A percentile compares a stretch with the other conserved stretches of the same genome.
Evolutionary conservation across 2,888 invertebrate genomes (phyloP).

Genomic region (Cephus rjabovi): DNA sequence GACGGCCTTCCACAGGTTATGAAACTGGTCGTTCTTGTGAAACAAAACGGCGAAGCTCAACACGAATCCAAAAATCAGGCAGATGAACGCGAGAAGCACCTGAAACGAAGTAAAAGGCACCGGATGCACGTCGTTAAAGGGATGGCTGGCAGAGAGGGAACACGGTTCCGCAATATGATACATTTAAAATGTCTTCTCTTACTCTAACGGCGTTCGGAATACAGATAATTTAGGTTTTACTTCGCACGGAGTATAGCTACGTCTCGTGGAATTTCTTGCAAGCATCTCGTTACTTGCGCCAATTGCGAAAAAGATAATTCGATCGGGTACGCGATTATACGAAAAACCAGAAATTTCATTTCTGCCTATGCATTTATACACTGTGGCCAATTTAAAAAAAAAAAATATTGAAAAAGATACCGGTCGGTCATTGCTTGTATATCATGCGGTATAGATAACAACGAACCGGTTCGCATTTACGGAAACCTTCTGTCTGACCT

Average conservation of each 20-base stretch:
- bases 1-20: constrained; percentile 48
- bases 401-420: background rate
- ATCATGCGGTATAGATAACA: background rate
- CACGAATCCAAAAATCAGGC: constrained; percentile 70
- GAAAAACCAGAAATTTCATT: constrained; percentile 10
- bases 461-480: background rate
- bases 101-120: constrained; percentile 51
- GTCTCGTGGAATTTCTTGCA: background rate
- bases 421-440: background rate
- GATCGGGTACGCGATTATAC: background rate
- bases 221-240: background rate
- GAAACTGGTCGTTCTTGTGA: constrained; percentile 63
- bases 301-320: background rate
- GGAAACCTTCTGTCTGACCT: constrained; percentile 53
- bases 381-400: background rate
- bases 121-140: constrained; percentile 41
- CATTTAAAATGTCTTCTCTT: constrained; percentile 21
- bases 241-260: background rate
- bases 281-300: background rate
- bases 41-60: constrained; percentile 71
- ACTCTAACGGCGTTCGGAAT: background rate
- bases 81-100: constrained; percentile 69
- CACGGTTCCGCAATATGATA: constrained; percentile 7
- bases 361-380: background rate
- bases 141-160: constrained; percentile 16